Percentiles rank a stretch among this genome's conserved stretches.
phyloP scores from a whole-genome alignment of 1,140 invertebrate species.

The Eumaeus atala region DNA sequence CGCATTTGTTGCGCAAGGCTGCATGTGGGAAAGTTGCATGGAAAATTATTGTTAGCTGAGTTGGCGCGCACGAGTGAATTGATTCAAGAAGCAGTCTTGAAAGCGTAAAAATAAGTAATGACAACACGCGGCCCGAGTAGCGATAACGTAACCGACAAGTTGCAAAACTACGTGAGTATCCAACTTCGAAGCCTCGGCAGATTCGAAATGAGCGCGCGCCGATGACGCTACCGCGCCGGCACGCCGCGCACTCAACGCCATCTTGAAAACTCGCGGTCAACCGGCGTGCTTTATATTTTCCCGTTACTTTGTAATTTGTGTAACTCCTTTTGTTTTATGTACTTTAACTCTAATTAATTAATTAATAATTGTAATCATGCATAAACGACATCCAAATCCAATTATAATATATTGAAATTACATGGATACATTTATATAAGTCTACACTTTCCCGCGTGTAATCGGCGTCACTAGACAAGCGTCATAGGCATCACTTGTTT shows the following conservation, averaged over 20 bases:
- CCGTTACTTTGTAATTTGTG: slow-evolving; percentile 22
- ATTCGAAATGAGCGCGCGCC: slow-evolving; percentile 67
- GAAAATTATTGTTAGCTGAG: slow-evolving; percentile 47
- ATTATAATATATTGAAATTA: slow-evolving; percentile 6
- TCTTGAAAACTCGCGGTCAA: slow-evolving; percentile 54
- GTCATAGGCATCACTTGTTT: background rate
- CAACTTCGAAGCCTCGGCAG: slow-evolving; percentile 40
- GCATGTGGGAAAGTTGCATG: slow-evolving; percentile 67
- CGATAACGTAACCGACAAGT: slow-evolving; percentile 61
- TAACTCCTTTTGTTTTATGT: background rate
- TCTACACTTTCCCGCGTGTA: slow-evolving; percentile 62
- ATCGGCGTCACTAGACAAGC: slow-evolving; percentile 30
- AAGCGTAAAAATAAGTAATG: slow-evolving; percentile 71
- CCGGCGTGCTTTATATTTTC: slow-evolving; percentile 63
- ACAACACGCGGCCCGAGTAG: slow-evolving; percentile 50
- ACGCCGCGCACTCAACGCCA: slow-evolving; percentile 66
- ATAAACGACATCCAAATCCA: background rate
- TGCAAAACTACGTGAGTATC: slow-evolving; percentile 40
- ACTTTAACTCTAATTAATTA: too few species aligned
- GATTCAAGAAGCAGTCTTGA: slow-evolving; percentile 31
- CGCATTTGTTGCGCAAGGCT: slow-evolving; percentile 60
- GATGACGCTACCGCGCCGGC: slow-evolving; percentile 63
- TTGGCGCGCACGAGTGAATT: slow-evolving; percentile 44
- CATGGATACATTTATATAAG: slow-evolving; percentile 7
- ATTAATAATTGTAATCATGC: background rate